Conservation (phyloP, 2,113 vertebrate species). For the Glareola pratincola region DNA sequence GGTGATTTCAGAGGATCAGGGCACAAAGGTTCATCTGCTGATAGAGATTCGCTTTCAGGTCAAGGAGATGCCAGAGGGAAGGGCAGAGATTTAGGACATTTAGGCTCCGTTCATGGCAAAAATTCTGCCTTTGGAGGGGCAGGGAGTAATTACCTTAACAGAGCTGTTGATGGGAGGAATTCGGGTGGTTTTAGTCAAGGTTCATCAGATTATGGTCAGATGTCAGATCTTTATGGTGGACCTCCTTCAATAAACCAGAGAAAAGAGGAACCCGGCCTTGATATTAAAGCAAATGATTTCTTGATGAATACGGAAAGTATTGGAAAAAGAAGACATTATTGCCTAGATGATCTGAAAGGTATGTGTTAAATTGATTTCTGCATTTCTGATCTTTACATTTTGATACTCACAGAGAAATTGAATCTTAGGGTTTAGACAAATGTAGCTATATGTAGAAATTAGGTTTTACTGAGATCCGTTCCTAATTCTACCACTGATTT, state of each 20-base stretch:
- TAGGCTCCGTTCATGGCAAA: background rate
- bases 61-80: background rate
- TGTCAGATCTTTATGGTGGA: background rate
- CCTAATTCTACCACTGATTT: background rate
- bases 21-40: background rate
- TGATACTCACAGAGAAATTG: background rate
- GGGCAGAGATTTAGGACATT: background rate
- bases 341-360: constrained; percentile 47
- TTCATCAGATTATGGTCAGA: background rate
- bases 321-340: background rate
- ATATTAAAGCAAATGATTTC: background rate
- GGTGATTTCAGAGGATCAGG: background rate
- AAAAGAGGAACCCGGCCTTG: background rate
- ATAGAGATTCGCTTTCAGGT: background rate
- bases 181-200: background rate
- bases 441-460: background rate
- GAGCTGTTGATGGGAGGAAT: background rate
- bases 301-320: background rate
- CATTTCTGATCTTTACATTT: background rate
- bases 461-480: background rate
- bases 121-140: background rate
- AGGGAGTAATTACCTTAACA: background rate
- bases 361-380: background rate
- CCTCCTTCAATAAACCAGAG: background rate
- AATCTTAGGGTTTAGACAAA: background rate